A percentile compares a stretch with the other conserved stretches of the same genome.
Conservation (phyloP, 2,113 vertebrate species). For the Nycticebus coucang region DNA sequence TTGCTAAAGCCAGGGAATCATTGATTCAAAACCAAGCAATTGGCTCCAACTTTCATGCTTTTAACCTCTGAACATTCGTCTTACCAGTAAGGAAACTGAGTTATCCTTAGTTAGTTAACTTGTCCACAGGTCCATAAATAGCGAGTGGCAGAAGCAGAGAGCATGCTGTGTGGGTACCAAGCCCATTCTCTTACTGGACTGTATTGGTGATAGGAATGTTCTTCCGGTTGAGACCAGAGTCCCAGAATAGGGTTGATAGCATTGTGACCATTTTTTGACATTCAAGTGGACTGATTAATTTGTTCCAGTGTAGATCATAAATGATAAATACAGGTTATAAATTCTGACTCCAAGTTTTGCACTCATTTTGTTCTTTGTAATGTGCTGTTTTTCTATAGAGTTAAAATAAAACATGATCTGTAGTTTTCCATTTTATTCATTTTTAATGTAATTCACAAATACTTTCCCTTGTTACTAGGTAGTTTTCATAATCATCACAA, state of each 20-base stretch:
- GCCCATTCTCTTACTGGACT: background rate
- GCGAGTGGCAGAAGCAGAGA: background rate
- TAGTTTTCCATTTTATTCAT: background rate
- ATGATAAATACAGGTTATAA: slow-evolving; percentile 17
- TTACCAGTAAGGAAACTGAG: background rate
- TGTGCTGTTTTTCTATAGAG: background rate
- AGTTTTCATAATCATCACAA: slow-evolving; percentile 26
- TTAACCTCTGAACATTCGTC: background rate
- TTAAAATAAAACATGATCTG: background rate
- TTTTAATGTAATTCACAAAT: slow-evolving; percentile 6
- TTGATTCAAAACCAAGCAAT: slow-evolving; percentile 9
- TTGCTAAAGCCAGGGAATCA: background rate
- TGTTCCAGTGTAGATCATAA: background rate
- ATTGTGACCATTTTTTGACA: background rate
- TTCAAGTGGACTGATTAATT: slow-evolving; percentile 9
- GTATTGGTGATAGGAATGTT: background rate
- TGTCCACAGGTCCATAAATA: background rate
- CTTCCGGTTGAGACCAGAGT: background rate
- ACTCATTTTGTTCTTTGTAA: background rate
- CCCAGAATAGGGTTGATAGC: background rate
- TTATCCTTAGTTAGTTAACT: background rate
- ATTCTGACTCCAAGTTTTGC: slow-evolving; percentile 9
- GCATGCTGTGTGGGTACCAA: background rate
- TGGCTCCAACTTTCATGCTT: background rate
- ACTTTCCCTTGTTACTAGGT: background rate